Evolutionary conservation across 1,140 invertebrate genomes (phyloP), one percentile per base, ranked within the genome.

Genomic region (Piezodorus guildinii): DNA sequence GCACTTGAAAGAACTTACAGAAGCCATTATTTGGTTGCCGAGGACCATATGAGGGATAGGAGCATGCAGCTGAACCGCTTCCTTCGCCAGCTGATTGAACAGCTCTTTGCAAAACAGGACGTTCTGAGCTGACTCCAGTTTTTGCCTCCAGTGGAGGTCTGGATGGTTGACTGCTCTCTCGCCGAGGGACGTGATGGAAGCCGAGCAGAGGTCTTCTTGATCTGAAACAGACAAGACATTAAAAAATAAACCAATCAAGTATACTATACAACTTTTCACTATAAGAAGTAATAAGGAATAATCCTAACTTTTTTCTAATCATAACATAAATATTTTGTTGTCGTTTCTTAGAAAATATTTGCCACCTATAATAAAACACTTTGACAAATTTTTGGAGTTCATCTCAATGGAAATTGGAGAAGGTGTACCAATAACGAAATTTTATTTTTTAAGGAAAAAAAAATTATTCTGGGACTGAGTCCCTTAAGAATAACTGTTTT

Each of bases 91-190:
- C 72, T 96, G 90, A 66, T 90, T 90, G 73, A 98, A 97, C 3
- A 98, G 74, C 76, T 98, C 95, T 78, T 97, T 97, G 74, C 94
- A 98, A 76, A 96, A 98, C 4, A 97, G 76, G 34, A 97, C 94
- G 77, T 97, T 98, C 72, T 98, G 95, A 0, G 94, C 94, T 2
- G 90, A 89, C 75, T 98, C 94, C 9, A 98, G 76, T 72, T 93
- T 93, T 69, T 92, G 88, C 70, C 96, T 92, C 95, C 94, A 98
- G 72, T 91, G 86, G 51, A 86, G 81, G 67, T 93, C 90, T 0
- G 85, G 78, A 23, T 83, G 83, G 0, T 85, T 80, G 12, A 85
- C 83, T 34, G 83, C 83, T 51, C 72, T 72, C 9, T 76, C 74
- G 17, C 80, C 80, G 25, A 88, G 78, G 0, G 87, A 75, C 72